Evolutionary conservation across 2,797 vertebrate species (phyloP).

Genomic region (Scolopax bukidnonensis): DNA sequence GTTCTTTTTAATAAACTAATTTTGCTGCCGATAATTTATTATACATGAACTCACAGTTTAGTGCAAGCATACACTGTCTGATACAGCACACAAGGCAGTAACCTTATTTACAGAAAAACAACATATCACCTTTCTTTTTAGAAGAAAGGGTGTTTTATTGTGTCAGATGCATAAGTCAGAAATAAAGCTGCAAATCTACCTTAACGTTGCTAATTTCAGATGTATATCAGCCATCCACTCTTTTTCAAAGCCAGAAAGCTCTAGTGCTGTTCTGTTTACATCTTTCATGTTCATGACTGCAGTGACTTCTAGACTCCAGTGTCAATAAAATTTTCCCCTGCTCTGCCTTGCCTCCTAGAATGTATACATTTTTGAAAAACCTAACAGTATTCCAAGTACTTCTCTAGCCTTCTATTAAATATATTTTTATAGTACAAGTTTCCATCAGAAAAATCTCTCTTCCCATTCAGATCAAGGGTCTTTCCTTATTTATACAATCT

Average conservation of each 20-base stretch:
- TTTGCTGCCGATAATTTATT: background rate
- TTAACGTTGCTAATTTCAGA: background rate
- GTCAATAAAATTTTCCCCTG: background rate
- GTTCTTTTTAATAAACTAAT: background rate
- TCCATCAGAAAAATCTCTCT: background rate
- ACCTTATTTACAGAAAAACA: background rate
- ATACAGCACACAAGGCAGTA: background rate
- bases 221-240: background rate
- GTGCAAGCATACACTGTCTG: background rate
- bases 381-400: background rate
- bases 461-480: background rate
- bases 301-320: accelerated
- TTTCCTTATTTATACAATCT: background rate
- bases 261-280: background rate
- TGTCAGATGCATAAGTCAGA: background rate
- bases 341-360: background rate
- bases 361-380: background rate
- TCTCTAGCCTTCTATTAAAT: background rate
- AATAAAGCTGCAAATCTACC: background rate
- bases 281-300: background rate
- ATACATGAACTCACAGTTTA: background rate
- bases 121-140: background rate
- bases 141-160: background rate
- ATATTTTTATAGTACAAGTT: background rate
- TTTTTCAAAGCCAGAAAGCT: background rate